phyloP scores from a whole-genome alignment of 2,113 vertebrate genomes.

The Phyllopteryx taeniolatus region DNA sequence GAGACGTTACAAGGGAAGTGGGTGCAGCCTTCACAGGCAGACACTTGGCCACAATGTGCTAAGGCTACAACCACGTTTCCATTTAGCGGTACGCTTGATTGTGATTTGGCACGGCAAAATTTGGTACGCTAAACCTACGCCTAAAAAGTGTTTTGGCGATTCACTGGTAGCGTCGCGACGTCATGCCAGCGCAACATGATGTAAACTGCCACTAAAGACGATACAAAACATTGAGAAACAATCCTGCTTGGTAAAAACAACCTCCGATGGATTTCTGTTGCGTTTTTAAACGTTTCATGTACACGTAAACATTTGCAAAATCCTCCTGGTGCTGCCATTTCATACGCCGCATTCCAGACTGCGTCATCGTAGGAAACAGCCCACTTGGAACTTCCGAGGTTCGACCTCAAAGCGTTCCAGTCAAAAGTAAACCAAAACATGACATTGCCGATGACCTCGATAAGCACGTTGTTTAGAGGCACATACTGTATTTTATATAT shows the following conservation, averaged over 20 bases:
- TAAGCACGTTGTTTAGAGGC: too few species aligned
- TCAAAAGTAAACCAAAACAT: too few species aligned
- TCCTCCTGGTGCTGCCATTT: too few species aligned
- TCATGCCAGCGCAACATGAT: background rate
- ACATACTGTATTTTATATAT: too few species aligned
- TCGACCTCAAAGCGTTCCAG: too few species aligned
- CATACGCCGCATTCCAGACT: background rate
- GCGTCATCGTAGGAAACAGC: background rate
- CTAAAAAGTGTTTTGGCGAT: background rate
- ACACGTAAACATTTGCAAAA: too few species aligned
- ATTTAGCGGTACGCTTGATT: background rate
- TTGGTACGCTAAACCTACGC: background rate
- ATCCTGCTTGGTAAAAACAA: background rate
- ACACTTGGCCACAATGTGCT: background rate
- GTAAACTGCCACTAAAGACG: background rate
- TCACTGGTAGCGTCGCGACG: background rate
- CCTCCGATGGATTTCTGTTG: too few species aligned
- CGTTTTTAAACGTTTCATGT: too few species aligned
- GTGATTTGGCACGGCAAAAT: background rate
- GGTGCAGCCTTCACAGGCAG: slow-evolving; percentile 6
- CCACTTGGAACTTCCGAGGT: background rate
- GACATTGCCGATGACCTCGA: background rate
- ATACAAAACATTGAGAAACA: background rate
- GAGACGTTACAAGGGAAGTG: slow-evolving; percentile 21
- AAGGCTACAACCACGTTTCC: background rate